phyloP scores from a whole-genome alignment of 2,888 invertebrate genomes.

The Apocheima hispidaria region DNA sequence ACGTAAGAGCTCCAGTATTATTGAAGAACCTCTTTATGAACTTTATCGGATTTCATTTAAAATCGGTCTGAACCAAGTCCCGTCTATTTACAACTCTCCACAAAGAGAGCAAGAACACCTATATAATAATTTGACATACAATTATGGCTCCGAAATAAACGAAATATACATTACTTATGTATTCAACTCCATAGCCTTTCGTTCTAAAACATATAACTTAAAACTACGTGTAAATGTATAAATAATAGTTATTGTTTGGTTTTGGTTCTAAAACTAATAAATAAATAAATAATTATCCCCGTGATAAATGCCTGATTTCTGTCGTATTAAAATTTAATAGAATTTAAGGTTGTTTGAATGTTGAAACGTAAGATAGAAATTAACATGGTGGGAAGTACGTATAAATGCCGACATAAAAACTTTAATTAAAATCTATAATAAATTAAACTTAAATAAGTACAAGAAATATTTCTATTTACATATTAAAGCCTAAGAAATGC shows the following conservation, averaged over 20 bases:
- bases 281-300: slow-evolving; percentile 44
- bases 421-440: slow-evolving; percentile 57
- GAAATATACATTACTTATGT: slow-evolving; percentile 41
- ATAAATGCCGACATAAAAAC: slow-evolving; percentile 63
- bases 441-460: slow-evolving; percentile 52
- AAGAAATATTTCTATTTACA: slow-evolving; percentile 31
- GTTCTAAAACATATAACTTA: slow-evolving; percentile 46
- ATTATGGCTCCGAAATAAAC: slow-evolving; percentile 55
- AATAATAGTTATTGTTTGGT: slow-evolving; percentile 72
- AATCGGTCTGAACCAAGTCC: slow-evolving; percentile 27
- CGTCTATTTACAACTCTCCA: slow-evolving; percentile 50
- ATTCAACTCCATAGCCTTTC: slow-evolving; percentile 61
- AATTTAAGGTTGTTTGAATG: slow-evolving; percentile 19
- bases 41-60: not conserved
- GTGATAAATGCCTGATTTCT: slow-evolving; percentile 40
- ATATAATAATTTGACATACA: slow-evolving; percentile 42
- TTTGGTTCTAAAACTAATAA: slow-evolving; percentile 68
- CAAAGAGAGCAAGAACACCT: slow-evolving; percentile 40
- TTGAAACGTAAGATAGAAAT: slow-evolving; percentile 42
- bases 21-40: not conserved
- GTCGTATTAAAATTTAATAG: slow-evolving; percentile 5
- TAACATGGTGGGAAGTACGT: slow-evolving; percentile 68
- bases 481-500: slow-evolving; percentile 1
- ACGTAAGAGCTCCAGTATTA: too few relatives aligned
- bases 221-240: slow-evolving; percentile 56